Percentiles rank a stretch among this genome's conserved stretches.
These are phyloP conservation scores for Acrobasis suavella DNA, from an alignment of 2,888 invertebrate species.

Conservation along the genomic window DNA sequence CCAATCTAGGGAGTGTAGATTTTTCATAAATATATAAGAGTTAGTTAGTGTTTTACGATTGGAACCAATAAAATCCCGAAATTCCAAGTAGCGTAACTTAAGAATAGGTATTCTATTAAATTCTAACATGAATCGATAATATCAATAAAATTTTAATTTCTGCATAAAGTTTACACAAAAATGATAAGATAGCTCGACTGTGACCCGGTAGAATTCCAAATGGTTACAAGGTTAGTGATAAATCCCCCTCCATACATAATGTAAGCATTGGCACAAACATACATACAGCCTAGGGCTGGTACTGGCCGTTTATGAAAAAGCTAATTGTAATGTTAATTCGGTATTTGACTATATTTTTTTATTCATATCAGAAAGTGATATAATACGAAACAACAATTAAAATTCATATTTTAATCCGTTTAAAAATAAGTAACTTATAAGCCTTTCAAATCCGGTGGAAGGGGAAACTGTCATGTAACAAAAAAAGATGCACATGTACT, in stretches of 20 bases:
- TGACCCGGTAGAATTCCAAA: slow-evolving; percentile 59
- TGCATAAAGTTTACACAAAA: slow-evolving; percentile 22
- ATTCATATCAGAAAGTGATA: too few relatives aligned
- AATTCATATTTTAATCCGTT: too few relatives aligned
- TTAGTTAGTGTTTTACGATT: too few relatives aligned
- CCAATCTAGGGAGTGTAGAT: too few relatives aligned
- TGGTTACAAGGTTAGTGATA: slow-evolving; percentile 65
- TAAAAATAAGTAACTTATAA: too few relatives aligned
- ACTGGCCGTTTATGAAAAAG: not conserved
- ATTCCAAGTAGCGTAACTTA: too few relatives aligned
- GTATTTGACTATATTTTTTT: not conserved
- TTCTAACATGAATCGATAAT: slow-evolving; percentile 9
- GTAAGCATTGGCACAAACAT: slow-evolving; percentile 29
- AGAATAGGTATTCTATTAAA: not conserved
- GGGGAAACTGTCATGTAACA: too few relatives aligned
- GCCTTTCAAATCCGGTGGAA: too few relatives aligned
- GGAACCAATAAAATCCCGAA: too few relatives aligned
- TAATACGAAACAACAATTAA: too few relatives aligned
- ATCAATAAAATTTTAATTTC: slow-evolving; percentile 15
- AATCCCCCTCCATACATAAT: slow-evolving; percentile 43
- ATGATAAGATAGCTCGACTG: slow-evolving; percentile 43
- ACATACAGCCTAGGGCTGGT: slow-evolving; percentile 17
- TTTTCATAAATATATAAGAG: too few relatives aligned
- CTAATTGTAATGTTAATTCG: not conserved
- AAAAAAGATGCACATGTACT: too few relatives aligned